Evolutionary conservation across 2,797 vertebrate genomes (phyloP).

Genomic region (Pseudochirops cupreus): DNA sequence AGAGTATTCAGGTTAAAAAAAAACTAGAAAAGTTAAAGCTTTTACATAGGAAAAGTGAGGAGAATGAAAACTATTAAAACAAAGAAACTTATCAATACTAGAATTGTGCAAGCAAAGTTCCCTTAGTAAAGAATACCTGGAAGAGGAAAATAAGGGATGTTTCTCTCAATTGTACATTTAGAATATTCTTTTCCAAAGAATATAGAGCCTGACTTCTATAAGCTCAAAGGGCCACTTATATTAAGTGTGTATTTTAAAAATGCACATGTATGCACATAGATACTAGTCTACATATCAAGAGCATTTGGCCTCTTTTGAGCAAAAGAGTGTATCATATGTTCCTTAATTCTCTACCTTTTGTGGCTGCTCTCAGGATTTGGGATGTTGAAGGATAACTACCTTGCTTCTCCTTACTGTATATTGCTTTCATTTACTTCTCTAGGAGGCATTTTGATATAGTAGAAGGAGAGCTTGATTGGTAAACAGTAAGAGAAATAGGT

Average conservation of each 20-base stretch:
- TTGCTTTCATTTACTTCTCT: neutral
- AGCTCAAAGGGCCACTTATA: neutral
- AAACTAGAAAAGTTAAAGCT: constrained; percentile 38
- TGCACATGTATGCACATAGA: constrained; percentile 49
- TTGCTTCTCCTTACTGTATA: neutral
- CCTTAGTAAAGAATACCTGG: constrained; percentile 40
- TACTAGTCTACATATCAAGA: constrained; percentile 19
- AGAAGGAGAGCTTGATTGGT: neutral
- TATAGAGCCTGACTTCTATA: constrained; percentile 19
- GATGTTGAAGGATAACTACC: neutral
- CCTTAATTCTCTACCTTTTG: neutral
- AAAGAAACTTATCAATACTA: constrained; percentile 40
- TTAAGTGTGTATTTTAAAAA: constrained; percentile 62
- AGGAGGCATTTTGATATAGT: neutral
- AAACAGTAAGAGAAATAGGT: neutral
- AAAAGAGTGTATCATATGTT: neutral
- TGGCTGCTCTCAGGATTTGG: neutral
- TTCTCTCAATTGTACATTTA: constrained; percentile 53
- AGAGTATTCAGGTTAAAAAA: constrained; percentile 23
- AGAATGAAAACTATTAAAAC: constrained; percentile 40
- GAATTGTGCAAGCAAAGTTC: constrained; percentile 59
- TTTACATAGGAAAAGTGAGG: constrained; percentile 11
- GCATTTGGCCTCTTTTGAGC: neutral
- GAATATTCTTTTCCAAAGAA: constrained; percentile 40
- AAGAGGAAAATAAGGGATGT: neutral